Conservation (phyloP, 2,797 vertebrate genomes). For the Darevskia mixta region DNA sequence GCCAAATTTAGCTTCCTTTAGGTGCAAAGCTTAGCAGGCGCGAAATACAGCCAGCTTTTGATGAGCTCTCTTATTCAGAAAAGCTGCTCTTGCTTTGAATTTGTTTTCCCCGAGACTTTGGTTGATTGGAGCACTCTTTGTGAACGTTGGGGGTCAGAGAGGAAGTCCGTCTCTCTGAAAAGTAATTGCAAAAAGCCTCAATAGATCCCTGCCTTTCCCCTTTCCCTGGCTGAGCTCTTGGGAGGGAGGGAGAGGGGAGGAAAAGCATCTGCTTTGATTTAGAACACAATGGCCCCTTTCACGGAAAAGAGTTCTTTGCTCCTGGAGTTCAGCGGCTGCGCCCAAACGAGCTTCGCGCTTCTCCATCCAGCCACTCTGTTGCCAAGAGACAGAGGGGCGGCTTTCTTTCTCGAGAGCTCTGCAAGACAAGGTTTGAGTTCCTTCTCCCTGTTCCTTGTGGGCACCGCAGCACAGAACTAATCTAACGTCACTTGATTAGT, state of each 20-base stretch:
- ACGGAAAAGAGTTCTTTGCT: not conserved
- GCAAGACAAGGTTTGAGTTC: not conserved
- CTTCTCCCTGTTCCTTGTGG: not conserved
- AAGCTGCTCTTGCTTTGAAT: not conserved
- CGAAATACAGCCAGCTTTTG: not conserved
- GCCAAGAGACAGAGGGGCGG: slow-evolving; percentile 3
- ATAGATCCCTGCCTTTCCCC: not conserved
- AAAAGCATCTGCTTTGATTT: slow-evolving; percentile 6
- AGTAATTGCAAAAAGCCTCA: not conserved
- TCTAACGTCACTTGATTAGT: not conserved
- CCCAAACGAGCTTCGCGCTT: not conserved
- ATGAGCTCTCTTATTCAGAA: not conserved
- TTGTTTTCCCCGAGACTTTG: not conserved
- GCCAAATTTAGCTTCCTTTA: not conserved
- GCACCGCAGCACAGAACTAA: not conserved
- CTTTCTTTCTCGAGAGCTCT: not conserved
- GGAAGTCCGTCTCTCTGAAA: slow-evolving; percentile 12
- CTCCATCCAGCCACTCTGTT: not conserved
- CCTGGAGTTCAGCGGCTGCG: slow-evolving; percentile 10
- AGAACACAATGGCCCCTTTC: slow-evolving; percentile 14
- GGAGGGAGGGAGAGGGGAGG: not conserved
- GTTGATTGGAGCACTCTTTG: not conserved
- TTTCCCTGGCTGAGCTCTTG: not conserved
- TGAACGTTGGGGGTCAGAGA: not conserved
- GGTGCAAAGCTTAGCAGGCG: not conserved